Evolutionary conservation across 2,797 vertebrate genomes (phyloP).

Genomic region (Anolis apletophallus): DNA sequence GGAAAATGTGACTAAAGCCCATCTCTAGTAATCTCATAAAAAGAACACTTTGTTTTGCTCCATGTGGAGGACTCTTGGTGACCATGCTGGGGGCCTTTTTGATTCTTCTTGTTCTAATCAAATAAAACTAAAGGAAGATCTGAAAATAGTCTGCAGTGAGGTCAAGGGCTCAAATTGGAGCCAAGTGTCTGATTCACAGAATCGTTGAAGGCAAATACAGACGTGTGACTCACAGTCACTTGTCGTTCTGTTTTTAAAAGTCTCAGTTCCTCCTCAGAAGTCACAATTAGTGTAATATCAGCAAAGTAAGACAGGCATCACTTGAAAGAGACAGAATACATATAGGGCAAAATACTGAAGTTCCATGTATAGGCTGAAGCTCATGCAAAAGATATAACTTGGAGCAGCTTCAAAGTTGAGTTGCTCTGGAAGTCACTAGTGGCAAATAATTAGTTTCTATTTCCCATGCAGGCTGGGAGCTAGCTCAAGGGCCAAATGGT

Average conservation of each 20-base stretch:
- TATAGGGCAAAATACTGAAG: no score
- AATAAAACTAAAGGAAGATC: constrained; percentile 2
- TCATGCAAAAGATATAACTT: background rate
- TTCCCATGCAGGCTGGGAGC: no score
- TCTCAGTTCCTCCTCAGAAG: background rate
- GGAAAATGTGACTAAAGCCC: background rate
- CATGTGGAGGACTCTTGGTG: background rate
- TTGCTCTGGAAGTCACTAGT: background rate
- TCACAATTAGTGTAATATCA: background rate
- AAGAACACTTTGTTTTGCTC: constrained; percentile 25
- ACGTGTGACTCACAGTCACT: background rate
- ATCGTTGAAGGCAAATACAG: background rate
- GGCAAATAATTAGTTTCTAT: no score
- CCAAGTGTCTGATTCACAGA: background rate
- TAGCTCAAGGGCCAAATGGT: no score
- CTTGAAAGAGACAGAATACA: background rate
- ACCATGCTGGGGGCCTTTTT: background rate
- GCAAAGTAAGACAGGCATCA: background rate
- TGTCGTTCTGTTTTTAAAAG: background rate
- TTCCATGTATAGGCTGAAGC: no score
- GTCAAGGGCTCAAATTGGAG: constrained; percentile 19
- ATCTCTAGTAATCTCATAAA: constrained; percentile 6
- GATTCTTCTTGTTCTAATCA: constrained; percentile 5
- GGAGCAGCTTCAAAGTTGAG: background rate
- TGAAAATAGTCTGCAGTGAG: constrained; percentile 30